A percentile compares a stretch with the other conserved stretches of the same genome.
Conservation (phyloP, 2,797 vertebrate genomes). For the Artibeus jamaicensis region DNA sequence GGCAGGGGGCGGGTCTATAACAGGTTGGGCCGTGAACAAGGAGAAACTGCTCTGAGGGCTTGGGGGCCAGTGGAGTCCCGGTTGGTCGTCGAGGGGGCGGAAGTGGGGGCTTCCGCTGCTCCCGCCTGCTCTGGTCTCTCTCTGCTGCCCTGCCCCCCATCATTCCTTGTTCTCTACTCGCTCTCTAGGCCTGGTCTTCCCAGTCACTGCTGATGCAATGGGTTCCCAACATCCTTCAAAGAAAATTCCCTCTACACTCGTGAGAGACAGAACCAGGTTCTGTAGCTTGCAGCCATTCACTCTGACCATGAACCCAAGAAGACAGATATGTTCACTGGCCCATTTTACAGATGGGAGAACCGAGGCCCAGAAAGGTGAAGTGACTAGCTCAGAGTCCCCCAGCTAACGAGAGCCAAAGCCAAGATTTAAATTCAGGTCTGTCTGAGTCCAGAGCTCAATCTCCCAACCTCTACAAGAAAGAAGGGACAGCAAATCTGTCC, state of each 20-base stretch:
- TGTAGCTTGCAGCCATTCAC: no score
- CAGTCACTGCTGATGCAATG: neutral
- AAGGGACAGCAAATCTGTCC: neutral
- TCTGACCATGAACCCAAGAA: neutral
- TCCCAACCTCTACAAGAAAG: neutral
- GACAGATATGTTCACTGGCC: neutral
- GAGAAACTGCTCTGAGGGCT: neutral
- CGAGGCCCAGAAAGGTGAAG: neutral
- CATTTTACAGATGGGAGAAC: neutral
- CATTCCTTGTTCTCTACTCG: no score
- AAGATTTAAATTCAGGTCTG: neutral
- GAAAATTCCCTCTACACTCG: rapidly evolving
- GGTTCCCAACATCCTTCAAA: neutral
- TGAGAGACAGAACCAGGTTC: neutral
- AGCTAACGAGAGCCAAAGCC: neutral
- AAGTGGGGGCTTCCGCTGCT: neutral
- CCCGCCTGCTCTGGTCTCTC: neutral
- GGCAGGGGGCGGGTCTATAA: rapidly evolving
- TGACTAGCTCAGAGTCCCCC: neutral
- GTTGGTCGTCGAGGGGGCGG: rapidly evolving
- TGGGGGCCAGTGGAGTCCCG: neutral
- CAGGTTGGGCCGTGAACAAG: neutral
- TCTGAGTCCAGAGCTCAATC: neutral
- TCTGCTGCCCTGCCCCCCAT: neutral
- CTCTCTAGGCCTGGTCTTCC: neutral